Evolutionary conservation across 2,113 vertebrate genomes (phyloP).

Genomic region (Syrmaticus mikado): DNA sequence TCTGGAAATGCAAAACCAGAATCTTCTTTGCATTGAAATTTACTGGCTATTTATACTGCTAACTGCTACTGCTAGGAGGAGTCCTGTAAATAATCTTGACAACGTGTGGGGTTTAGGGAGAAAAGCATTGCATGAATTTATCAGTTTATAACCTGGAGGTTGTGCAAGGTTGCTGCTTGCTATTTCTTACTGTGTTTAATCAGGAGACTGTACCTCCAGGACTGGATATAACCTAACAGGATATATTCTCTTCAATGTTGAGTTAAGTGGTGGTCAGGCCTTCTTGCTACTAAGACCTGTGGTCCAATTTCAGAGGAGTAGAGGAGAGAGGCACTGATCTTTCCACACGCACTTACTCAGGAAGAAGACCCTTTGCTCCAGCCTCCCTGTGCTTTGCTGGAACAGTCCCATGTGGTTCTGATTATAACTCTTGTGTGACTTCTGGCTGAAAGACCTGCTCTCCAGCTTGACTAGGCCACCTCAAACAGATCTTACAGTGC

Average conservation of each 20-base stretch:
- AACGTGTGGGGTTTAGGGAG: conserved; percentile 1
- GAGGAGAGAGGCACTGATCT: not conserved
- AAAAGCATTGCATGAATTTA: not conserved
- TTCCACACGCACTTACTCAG: not conserved
- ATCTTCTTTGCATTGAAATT: conserved; percentile 36
- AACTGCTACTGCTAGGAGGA: conserved; percentile 10
- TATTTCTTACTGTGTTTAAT: conserved; percentile 1
- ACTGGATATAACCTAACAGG: not conserved
- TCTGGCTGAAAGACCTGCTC: conserved; percentile 15
- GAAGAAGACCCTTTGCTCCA: not conserved
- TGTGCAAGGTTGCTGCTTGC: not conserved
- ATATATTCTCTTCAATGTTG: not conserved
- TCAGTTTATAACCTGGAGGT: not conserved
- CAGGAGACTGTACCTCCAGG: not conserved
- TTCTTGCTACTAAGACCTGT: not conserved
- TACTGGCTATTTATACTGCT: conserved; percentile 22
- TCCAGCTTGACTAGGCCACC: conserved; percentile 20
- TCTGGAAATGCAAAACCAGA: conserved; percentile 4
- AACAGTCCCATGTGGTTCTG: conserved; percentile 2
- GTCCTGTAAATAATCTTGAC: conserved; percentile 17
- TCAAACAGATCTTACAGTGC: not conserved
- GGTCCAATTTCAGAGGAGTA: not conserved
- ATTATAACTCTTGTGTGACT: conserved; percentile 10
- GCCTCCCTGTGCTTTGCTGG: not conserved
- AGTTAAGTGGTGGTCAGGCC: not conserved